Base-by-base conservation (phyloP, 2,888 invertebrate species). In the Chymomyza amoena region DNA sequence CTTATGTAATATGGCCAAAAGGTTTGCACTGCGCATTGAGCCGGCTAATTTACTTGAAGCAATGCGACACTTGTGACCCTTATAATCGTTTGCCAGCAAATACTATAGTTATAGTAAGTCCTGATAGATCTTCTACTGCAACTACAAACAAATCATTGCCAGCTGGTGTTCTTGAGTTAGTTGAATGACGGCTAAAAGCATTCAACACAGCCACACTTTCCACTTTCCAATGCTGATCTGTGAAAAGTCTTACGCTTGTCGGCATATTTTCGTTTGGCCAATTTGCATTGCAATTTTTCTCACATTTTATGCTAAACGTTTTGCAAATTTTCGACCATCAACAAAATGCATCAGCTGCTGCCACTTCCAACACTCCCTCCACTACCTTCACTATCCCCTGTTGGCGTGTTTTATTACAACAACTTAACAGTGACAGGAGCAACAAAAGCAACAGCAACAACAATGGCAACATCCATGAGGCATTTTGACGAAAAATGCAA, bases 321-420 rank as follows among this genome's bases (percentile, higher is more conserved):
- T 80, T 74, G 76, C 76, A 77, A 83, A 80, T 84, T 84, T 78
- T 88, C 86, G 81, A 78, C 88, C 88, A 84, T 84, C 83, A 84
- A 82, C 80, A 82, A 57, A 57, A 87, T 69, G 80, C 83, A 83
- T 83, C 83, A 80, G 76, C 62, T 74, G 76, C 69, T 71, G 78
- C 72, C 75, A 72, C 57, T 70, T 13, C 39, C 32, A 4, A 3
- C 4, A 32, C 32, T 32, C 7, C 32, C 32, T 32, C 6, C 32
- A 32, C 7, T 9, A 1, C 32, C 32, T 32, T 1, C 7, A 32
- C 32, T 45, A 16, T 7, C 69, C 67, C 65, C 56, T 60, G 71
- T 72, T 74, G 73, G 67, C 69, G 60, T 74, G 64, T 57, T 71
- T 71, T 69, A 71, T 74, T 66, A 68, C 69, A 67, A 51, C 52